Percentiles rank a stretch among this genome's conserved stretches.
phyloP scores from a whole-genome alignment of 2,797 vertebrate species.

The Oophaga sylvatica region DNA sequence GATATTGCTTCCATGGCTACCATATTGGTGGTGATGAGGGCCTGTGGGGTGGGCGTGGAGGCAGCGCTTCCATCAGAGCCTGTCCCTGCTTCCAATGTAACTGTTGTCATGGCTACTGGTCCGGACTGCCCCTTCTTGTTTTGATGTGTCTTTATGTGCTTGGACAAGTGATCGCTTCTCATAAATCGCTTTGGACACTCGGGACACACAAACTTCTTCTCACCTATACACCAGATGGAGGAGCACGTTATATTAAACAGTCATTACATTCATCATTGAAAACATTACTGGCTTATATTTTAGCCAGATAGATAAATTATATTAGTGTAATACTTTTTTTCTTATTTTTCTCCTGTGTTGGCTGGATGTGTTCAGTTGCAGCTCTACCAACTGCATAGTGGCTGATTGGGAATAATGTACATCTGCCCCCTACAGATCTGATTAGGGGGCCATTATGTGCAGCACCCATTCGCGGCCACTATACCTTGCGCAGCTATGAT shows the following conservation, averaged over 20 bases:
- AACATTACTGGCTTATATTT: background rate
- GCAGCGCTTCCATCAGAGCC: conserved; percentile 72
- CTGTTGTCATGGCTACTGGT: conserved; percentile 70
- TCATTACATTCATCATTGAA: background rate
- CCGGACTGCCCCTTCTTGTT: conserved; percentile 84
- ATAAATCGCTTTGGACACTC: conserved; percentile 97
- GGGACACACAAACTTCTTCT: conserved; percentile 89
- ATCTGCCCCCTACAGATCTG: no score
- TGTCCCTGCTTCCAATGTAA: conserved; percentile 76
- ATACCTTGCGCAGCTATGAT: no score
- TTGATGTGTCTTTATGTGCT: conserved; percentile 94
- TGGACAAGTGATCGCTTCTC: conserved; percentile 96
- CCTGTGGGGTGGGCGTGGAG: conserved; percentile 75
- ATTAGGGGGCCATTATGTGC: no score
- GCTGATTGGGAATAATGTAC: no score
- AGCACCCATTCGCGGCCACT: no score
- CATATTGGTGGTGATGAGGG: conserved; percentile 84
- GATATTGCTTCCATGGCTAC: conserved; percentile 92
- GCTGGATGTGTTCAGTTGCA: no score
- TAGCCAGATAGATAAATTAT: no score
- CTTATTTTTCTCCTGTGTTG: no score
- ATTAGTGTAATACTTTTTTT: no score
- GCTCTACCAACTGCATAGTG: no score
- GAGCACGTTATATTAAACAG: background rate
- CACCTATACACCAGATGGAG: conserved; percentile 74